A percentile compares a stretch with the other conserved stretches of the same genome.
phyloP scores from a whole-genome alignment of 2,888 invertebrate species.

The Hylaea fasciaria region DNA sequence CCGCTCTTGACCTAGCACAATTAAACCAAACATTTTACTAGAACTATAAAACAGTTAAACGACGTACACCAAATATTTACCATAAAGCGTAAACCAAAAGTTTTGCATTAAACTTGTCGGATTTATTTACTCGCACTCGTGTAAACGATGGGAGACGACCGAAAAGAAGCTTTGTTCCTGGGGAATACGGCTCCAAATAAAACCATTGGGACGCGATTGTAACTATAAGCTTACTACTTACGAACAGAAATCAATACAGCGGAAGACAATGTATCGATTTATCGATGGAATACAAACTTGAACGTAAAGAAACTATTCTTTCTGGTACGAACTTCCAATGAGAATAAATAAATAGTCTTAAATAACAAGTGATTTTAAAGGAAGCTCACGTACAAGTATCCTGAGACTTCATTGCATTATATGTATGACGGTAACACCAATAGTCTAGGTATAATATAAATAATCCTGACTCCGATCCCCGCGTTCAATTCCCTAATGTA shows the following conservation, averaged over 20 bases:
- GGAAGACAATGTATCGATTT: constrained; percentile 54
- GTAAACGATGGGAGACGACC: constrained; percentile 56
- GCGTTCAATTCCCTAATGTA: no score
- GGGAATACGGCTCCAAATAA: constrained; percentile 37
- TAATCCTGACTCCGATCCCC: no score
- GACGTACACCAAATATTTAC: constrained; percentile 84
- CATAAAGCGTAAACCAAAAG: constrained; percentile 85
- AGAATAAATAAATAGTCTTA: no score
- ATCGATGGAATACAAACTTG: not conserved
- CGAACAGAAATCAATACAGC: constrained; percentile 53
- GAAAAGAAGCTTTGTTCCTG: constrained; percentile 55
- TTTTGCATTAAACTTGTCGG: constrained; percentile 83
- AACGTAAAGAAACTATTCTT: not conserved
- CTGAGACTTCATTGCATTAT: no score
- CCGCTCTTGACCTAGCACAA: constrained; percentile 84
- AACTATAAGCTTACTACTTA: constrained; percentile 52
- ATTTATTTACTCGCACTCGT: constrained; percentile 77
- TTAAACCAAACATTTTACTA: constrained; percentile 84
- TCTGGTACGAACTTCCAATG: not conserved
- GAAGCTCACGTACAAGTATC: no score
- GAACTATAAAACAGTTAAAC: constrained; percentile 84
- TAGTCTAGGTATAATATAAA: no score
- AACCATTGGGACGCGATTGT: constrained; percentile 7
- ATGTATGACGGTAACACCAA: no score
- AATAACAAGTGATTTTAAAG: no score